A percentile compares a stretch with the other conserved stretches of the same genome.
phyloP scores from a whole-genome alignment of 2,797 vertebrate genomes.

The Sebastes matsubarae region DNA sequence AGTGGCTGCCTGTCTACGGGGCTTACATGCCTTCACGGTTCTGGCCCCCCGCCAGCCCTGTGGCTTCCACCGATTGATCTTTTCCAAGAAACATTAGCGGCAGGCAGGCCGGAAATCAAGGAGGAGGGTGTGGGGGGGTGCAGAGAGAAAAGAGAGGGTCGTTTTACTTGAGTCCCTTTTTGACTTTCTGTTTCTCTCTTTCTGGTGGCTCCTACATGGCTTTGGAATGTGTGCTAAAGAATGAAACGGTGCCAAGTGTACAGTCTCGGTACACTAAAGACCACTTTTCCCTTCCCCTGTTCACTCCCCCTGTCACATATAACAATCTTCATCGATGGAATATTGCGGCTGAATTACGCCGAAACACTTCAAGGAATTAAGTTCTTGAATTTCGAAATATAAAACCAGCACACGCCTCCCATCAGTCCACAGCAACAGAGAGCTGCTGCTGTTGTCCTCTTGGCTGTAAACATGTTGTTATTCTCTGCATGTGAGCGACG shows the following conservation, averaged over 20 bases:
- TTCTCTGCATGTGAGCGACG: neutral
- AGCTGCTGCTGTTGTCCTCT: neutral
- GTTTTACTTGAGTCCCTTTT: conserved; percentile 14
- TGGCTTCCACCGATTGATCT: conserved; percentile 61
- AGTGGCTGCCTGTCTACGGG: conserved; percentile 24
- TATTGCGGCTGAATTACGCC: neutral
- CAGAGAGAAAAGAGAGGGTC: neutral
- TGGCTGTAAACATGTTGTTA: conserved; percentile 23
- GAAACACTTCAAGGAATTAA: neutral
- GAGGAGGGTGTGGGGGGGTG: neutral
- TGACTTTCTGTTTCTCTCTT: neutral
- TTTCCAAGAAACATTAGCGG: conserved; percentile 58
- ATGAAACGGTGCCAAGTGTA: neutral
- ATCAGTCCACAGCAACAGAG: neutral
- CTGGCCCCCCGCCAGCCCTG: conserved; percentile 33
- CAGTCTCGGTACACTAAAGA: neutral
- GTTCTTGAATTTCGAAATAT: neutral
- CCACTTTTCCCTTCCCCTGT: neutral
- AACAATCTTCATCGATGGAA: neutral
- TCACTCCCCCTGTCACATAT: neutral
- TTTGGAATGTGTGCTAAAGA: neutral
- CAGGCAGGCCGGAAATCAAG: conserved; percentile 38
- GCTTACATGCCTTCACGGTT: conserved; percentile 36
- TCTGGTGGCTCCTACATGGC: neutral
- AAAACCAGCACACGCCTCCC: neutral